Percentiles rank a stretch among this genome's conserved stretches.
Evolutionary conservation across 2,888 invertebrate species (phyloP).

Genomic region (Tinea trinotella): DNA sequence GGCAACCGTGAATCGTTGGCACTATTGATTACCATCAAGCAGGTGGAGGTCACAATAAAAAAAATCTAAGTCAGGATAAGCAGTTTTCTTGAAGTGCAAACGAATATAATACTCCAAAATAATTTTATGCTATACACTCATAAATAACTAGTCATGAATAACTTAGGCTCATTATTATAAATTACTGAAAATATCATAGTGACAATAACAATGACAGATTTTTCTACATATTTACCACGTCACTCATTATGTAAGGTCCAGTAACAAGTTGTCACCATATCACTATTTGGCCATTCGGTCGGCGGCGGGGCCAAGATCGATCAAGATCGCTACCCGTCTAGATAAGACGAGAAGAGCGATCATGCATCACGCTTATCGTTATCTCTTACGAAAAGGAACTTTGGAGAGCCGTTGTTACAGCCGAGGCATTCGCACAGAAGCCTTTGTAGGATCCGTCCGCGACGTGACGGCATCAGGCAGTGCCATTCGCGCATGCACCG

Average conservation of each 20-base stretch:
- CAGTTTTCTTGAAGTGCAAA: too few relatives aligned
- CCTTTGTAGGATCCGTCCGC: conserved; percentile 58
- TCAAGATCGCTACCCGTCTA: conserved; percentile 37
- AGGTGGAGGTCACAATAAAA: too few relatives aligned
- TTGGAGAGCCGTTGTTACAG: conserved; percentile 40
- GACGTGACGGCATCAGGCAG: conserved; percentile 49
- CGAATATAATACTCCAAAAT: too few relatives aligned
- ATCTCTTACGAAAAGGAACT: conserved; percentile 62
- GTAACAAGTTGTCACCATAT: not conserved
- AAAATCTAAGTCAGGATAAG: too few relatives aligned
- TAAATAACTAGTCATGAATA: too few relatives aligned
- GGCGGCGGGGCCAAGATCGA: conserved; percentile 40
- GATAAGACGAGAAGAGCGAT: conserved; percentile 63
- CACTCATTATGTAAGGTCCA: conserved; percentile 22
- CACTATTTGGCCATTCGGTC: not conserved
- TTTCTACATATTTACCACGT: conserved; percentile 19
- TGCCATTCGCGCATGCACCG: conserved; percentile 30
- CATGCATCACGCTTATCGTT: conserved; percentile 52
- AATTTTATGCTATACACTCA: too few relatives aligned
- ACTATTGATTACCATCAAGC: too few relatives aligned
- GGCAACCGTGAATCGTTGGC: too few relatives aligned
- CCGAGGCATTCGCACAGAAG: conserved; percentile 63
- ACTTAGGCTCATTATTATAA: too few relatives aligned
- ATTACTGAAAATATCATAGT: too few relatives aligned
- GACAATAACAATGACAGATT: too few relatives aligned